Evolutionary conservation across 2,113 vertebrate species (phyloP), one percentile per base, ranked within the genome.

Genomic region (Phycodurus eques): DNA sequence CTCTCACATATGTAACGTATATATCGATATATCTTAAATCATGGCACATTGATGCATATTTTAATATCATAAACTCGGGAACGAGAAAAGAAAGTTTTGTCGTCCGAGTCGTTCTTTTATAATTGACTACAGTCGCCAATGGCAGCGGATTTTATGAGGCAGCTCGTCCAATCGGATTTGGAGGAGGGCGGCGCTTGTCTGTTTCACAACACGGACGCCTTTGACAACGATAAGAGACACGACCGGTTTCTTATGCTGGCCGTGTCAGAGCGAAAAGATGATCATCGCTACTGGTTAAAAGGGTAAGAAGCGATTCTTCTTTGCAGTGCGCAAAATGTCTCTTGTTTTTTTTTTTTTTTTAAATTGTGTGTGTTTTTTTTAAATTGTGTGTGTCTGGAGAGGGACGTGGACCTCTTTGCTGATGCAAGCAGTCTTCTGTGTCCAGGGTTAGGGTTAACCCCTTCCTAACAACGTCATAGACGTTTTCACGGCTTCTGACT

Each of bases 111-210:
- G 17, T 5, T 0, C 1, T 0, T 0, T 1, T 0, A 15, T 86
- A 76, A 92, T n/a, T 84, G 83, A 80, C 79, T 1, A 0, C 9
- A 0, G 4, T 5, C 51, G 59, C 83, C 31, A 83, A 78, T 75
- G 10, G 72, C 5, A 15, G 5, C 19, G 62, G 0, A 2, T 0
- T 2, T 4, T 8, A 0, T 9, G 22, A n/a, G 3, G 14, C 3
- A 10, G 9, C 8, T 17, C 15, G 65, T 39, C 67, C 67, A 68
- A 68, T 68, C 31, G 67, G 2, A 39, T 56, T 10, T n/a, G 33
- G 7, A 7, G 19, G 3, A 12, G 31, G 72, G 62, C 72, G 76
- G 78, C 72, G 54, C 66, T 4, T 57, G 4, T 0, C 51, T 13
- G 0, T 71, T 80, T 75, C 69, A 67, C 65, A 80, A 78, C 10